phyloP scores from a whole-genome alignment of 2,888 invertebrate genomes.

The Lithophane socia region DNA sequence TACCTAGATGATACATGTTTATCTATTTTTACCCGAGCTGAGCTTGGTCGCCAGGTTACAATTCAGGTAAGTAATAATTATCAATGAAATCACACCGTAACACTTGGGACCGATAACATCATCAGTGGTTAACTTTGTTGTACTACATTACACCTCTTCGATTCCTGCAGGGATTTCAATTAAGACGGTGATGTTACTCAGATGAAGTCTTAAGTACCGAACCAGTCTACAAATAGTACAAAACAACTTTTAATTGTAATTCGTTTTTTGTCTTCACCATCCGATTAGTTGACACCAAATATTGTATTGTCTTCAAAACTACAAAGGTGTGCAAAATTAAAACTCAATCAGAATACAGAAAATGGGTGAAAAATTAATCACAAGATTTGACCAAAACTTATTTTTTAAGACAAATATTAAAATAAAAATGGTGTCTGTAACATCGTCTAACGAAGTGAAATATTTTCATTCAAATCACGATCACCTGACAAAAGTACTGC shows the following conservation, averaged over 20 bases:
- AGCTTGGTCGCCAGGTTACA: too few relatives aligned
- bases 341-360: neutral
- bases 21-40: too few relatives aligned
- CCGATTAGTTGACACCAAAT: too few relatives aligned
- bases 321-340: neutral
- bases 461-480: constrained; percentile 83
- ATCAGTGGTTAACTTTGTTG: constrained; percentile 19
- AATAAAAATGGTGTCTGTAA: constrained; percentile 25
- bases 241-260: neutral
- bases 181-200: neutral
- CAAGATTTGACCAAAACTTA: neutral
- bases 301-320: neutral
- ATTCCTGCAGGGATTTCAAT: constrained; percentile 15
- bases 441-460: constrained; percentile 64
- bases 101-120: constrained; percentile 17
- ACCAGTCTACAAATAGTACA: neutral
- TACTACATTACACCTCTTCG: constrained; percentile 1
- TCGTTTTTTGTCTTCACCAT: neutral
- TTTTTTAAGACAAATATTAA: neutral
- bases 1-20: too few relatives aligned
- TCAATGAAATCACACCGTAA: constrained; percentile 1
- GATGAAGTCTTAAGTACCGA: neutral
- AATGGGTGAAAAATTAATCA: neutral
- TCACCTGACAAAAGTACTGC: constrained; percentile 87
- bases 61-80: neutral